A percentile compares a stretch with the other conserved stretches of the same genome.
phyloP scores from a whole-genome alignment of 2,113 vertebrate species.

The Tyto alba region DNA sequence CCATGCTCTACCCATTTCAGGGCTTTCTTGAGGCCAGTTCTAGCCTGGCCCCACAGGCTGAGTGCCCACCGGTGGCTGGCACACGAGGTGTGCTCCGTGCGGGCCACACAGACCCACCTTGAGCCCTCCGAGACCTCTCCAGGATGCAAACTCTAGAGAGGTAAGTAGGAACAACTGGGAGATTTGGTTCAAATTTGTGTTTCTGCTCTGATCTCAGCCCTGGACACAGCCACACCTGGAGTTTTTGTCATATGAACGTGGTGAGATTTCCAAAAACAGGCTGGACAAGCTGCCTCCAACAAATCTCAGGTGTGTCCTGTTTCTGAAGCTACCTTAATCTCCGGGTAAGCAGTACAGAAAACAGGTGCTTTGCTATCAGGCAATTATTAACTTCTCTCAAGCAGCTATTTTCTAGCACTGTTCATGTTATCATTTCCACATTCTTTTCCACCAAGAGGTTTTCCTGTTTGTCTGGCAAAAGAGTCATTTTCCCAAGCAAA shows the following conservation, averaged over 20 bases:
- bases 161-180: neutral
- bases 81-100: neutral
- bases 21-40: neutral
- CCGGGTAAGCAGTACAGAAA: neutral
- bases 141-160: neutral
- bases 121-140: neutral
- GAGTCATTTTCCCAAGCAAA: neutral
- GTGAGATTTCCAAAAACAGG: neutral
- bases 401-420: neutral
- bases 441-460: neutral
- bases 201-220: neutral
- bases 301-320: neutral
- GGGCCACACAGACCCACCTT: rapidly evolving
- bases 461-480: neutral
- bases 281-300: neutral
- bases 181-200: neutral
- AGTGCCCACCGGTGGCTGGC: neutral
- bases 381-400: neutral
- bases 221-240: neutral
- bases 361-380: neutral
- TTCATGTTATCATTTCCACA: neutral
- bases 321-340: neutral
- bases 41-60: neutral
- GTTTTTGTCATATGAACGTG: neutral
- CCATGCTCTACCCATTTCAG: rapidly evolving